Percentiles rank a stretch among this genome's conserved stretches.
Conservation (phyloP, 1,140 invertebrate species). For the Euwallacea fornicatus region DNA sequence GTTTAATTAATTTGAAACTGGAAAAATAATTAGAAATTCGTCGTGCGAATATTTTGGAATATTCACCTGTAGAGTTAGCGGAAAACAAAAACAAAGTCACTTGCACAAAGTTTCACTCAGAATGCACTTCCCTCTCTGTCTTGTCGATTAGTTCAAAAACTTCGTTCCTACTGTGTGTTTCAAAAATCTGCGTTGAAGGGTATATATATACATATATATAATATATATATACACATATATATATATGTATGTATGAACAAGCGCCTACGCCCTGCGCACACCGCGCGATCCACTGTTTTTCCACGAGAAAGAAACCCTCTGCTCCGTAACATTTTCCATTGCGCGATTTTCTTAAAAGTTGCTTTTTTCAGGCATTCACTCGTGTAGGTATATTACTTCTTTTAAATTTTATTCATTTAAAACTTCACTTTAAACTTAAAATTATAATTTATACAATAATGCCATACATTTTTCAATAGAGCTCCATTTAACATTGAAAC, state of each 20-base stretch:
- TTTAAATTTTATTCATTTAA: no score
- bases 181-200: constrained; percentile 28
- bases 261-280: constrained; percentile 20
- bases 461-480: no score
- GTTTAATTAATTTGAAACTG: constrained; percentile 8
- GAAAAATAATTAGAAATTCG: background rate
- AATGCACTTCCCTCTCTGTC: constrained; percentile 5
- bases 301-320: no score
- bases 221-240: constrained; percentile 13
- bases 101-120: constrained; percentile 10
- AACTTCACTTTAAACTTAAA: no score
- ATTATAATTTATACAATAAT: no score
- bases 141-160: background rate
- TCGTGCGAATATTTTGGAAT: background rate
- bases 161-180: constrained; percentile 20
- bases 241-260: constrained; percentile 12
- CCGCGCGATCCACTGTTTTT: background rate
- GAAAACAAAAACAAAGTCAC: constrained; percentile 12
- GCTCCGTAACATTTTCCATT: no score
- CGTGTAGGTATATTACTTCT: no score
- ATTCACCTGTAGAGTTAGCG: background rate
- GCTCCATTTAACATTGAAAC: no score
- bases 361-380: no score
- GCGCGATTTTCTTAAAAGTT: no score
- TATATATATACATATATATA: constrained; percentile 11